phyloP scores from a whole-genome alignment of 2,888 invertebrate genomes.

The Chironomus tentans region DNA sequence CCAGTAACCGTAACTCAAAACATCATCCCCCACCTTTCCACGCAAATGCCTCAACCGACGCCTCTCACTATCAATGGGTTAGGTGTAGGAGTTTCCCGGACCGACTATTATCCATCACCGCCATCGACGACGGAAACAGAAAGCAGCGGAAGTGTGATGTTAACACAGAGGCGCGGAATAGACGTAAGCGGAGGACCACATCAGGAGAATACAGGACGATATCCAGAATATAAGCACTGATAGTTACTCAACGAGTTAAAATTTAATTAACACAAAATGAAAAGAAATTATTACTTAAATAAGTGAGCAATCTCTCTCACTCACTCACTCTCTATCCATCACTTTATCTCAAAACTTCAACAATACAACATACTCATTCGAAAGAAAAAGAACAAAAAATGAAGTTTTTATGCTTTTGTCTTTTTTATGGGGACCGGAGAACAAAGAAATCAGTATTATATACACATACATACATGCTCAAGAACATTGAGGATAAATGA shows the following conservation, averaged over 20 bases:
- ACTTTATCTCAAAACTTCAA: too few relatives aligned
- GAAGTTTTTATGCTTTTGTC: too few relatives aligned
- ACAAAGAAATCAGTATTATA: too few relatives aligned
- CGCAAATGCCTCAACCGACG: conserved; percentile 33
- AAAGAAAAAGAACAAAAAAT: too few relatives aligned
- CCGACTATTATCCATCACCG: conserved; percentile 44
- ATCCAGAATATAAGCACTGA: conserved; percentile 73
- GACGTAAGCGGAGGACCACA: conserved; percentile 43
- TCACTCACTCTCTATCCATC: too few relatives aligned
- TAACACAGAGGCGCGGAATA: conserved; percentile 35
- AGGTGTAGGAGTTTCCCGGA: conserved; percentile 45
- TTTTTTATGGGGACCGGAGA: too few relatives aligned
- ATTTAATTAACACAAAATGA: not conserved
- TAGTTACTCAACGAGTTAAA: conserved; percentile 37
- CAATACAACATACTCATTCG: too few relatives aligned
- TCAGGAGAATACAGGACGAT: conserved; percentile 50
- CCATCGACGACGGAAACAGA: conserved; percentile 47
- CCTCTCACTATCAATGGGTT: conserved; percentile 33
- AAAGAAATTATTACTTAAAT: too few relatives aligned
- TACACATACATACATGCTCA: too few relatives aligned
- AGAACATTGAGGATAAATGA: too few relatives aligned
- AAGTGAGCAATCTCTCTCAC: too few relatives aligned
- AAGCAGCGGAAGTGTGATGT: conserved; percentile 47
- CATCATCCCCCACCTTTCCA: conserved; percentile 45
- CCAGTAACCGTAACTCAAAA: conserved; percentile 44